phyloP scores from a whole-genome alignment of 1,140 invertebrate genomes.

The Ladona fulva region DNA sequence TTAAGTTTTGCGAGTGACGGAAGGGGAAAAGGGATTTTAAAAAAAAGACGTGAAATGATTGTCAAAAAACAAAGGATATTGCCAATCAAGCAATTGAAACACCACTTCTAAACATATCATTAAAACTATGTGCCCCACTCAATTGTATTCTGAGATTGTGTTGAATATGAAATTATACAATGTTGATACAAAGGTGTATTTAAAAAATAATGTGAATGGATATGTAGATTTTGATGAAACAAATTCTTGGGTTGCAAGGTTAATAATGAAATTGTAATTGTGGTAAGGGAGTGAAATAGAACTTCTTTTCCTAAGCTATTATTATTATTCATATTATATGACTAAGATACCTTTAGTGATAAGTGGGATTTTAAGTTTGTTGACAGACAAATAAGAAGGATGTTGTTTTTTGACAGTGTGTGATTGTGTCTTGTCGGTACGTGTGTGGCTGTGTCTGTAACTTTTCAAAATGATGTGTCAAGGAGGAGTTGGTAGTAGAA shows the following conservation, averaged over 20 bases:
- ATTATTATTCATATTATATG: constrained; percentile 1
- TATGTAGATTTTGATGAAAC: constrained; percentile 2
- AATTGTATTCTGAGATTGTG: constrained; percentile 10
- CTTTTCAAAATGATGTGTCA: not conserved
- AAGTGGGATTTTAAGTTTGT: constrained; percentile 5
- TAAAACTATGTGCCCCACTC: constrained; percentile 4
- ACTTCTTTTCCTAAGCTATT: constrained; percentile 6
- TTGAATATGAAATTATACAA: constrained; percentile 11
- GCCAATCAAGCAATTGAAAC: not conserved
- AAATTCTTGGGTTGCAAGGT: not conserved
- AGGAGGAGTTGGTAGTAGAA: not conserved
- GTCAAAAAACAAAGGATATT: not conserved
- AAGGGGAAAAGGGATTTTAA: not conserved
- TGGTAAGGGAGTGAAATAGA: not conserved
- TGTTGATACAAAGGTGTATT: constrained; percentile 10
- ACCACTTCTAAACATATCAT: constrained; percentile 6
- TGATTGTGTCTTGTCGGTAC: constrained; percentile 8
- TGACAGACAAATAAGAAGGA: not conserved
- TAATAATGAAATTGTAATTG: not conserved
- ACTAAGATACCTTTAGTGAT: constrained; percentile 7
- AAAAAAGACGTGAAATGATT: not conserved
- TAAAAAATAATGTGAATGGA: not conserved
- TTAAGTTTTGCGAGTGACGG: not conserved
- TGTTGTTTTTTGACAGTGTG: not conserved
- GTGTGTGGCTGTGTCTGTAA: constrained; percentile 3